Percentiles rank a stretch among this genome's conserved stretches.
Conservation (phyloP, 1,140 invertebrate genomes). For the Drosophila kepulauana region DNA sequence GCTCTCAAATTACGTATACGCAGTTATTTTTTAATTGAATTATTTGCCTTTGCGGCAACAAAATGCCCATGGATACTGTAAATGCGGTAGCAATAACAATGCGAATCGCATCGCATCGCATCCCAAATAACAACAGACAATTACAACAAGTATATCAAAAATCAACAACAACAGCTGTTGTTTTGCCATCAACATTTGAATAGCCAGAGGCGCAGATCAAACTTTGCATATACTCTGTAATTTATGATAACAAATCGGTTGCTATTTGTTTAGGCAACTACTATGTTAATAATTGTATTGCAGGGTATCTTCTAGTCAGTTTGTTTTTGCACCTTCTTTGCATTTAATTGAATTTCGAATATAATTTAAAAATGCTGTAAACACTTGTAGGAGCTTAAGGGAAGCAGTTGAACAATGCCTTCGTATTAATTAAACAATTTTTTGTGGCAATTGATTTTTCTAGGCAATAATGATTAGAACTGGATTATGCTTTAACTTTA, state of each 20-base stretch:
- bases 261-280: too few relatives aligned
- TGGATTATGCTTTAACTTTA: background rate
- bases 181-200: conserved; percentile 6
- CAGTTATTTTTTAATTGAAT: conserved; percentile 70
- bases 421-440: conserved; percentile 16
- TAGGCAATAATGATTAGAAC: background rate
- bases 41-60: conserved; percentile 53
- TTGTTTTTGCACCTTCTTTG: background rate
- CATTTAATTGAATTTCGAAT: conserved; percentile 28
- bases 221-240: conserved; percentile 10
- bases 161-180: conserved; percentile 39
- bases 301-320: background rate
- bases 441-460: conserved; percentile 9
- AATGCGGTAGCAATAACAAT: conserved; percentile 12
- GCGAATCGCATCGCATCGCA: background rate
- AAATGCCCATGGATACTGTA: conserved; percentile 34
- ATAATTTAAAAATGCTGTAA: conserved; percentile 25
- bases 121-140: conserved; percentile 35
- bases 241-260: background rate
- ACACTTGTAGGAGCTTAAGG: conserved; percentile 10
- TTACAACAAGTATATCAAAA: conserved; percentile 41
- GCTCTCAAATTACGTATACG: conserved; percentile 62
- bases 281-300: too few relatives aligned
- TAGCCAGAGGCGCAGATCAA: conserved; percentile 6
- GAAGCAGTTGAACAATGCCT: background rate